Conservation (phyloP, 2,113 vertebrate genomes). For the Pogona vitticeps region DNA sequence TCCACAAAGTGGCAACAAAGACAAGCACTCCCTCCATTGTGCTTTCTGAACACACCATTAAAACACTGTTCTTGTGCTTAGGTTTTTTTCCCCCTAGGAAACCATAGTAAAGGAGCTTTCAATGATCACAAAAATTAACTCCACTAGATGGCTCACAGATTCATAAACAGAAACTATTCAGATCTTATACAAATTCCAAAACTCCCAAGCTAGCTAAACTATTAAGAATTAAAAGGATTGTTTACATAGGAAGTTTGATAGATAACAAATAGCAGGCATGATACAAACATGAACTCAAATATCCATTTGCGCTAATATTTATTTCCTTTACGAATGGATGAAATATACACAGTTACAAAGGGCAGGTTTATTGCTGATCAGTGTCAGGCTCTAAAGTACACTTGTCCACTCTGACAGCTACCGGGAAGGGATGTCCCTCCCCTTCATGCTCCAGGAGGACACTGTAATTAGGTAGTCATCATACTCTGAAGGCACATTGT, state of each 20-base stretch:
- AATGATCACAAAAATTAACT: slow-evolving; percentile 19
- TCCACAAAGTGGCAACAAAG: neutral
- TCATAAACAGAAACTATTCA: slow-evolving; percentile 23
- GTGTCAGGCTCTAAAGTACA: neutral
- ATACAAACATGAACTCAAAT: neutral
- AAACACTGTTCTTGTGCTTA: neutral
- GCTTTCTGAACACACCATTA: neutral
- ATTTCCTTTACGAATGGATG: neutral
- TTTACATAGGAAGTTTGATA: neutral
- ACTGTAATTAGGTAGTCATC: neutral
- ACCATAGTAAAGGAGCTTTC: neutral
- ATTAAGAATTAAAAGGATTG: neutral
- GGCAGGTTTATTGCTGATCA: neutral
- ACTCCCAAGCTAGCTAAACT: neutral
- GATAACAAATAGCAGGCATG: neutral
- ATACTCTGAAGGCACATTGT: neutral
- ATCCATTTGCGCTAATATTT: neutral
- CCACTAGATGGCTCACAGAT: slow-evolving; percentile 34
- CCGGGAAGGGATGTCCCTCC: neutral
- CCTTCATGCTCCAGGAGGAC: neutral
- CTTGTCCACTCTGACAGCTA: neutral
- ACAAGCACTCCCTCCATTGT: neutral
- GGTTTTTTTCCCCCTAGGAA: neutral
- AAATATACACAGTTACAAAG: neutral
- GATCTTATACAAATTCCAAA: neutral